Evolutionary conservation across 2,113 vertebrate species (phyloP).

Genomic region (Apodemus sylvaticus): DNA sequence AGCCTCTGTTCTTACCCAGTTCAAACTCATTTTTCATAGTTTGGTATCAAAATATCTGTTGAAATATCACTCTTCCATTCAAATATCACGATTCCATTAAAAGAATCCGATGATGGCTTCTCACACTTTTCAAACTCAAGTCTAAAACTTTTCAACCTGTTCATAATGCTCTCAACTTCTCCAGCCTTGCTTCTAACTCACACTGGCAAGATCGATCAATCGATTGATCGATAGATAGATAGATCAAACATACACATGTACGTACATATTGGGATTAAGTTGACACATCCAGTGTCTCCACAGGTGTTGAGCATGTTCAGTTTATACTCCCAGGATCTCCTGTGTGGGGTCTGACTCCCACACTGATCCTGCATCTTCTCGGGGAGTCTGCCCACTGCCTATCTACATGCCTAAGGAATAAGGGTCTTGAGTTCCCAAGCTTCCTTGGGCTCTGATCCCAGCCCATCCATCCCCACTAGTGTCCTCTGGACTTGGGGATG

Average conservation of each 20-base stretch:
- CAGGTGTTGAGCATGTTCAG: not conserved
- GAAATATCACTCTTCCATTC: not conserved
- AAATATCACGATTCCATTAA: not conserved
- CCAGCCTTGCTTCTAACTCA: not conserved
- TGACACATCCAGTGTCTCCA: not conserved
- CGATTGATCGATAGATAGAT: not conserved
- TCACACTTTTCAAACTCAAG: constrained; percentile 27
- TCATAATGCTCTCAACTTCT: not conserved
- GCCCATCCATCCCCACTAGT: not conserved
- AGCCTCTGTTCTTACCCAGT: not conserved
- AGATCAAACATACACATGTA: not conserved
- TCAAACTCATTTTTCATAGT: not conserved
- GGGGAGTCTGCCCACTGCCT: not conserved
- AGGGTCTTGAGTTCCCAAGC: not conserved
- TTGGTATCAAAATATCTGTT: not conserved
- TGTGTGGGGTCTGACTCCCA: not conserved
- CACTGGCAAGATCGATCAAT: not conserved
- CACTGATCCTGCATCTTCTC: not conserved
- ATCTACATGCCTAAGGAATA: not conserved
- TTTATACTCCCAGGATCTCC: not conserved
- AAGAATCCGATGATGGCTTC: not conserved
- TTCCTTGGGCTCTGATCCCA: not conserved
- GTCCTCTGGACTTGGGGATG: not conserved
- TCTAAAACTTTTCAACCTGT: not conserved
- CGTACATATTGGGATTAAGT: not conserved